Evolutionary conservation across 2,888 invertebrate genomes (phyloP).

Genomic region (Drosophila mimetica): DNA sequence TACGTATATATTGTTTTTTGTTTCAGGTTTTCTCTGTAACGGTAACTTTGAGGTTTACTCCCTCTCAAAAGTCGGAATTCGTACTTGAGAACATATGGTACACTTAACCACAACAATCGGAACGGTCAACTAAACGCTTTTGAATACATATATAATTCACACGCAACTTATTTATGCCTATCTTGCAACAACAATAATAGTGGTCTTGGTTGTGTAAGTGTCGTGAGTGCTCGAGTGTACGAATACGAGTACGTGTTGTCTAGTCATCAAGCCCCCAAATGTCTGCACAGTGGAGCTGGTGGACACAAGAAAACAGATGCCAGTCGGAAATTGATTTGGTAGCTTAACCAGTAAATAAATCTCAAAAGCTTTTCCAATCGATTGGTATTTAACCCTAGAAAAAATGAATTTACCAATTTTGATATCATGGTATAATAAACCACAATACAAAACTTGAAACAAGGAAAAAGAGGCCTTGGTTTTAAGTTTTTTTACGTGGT

Average conservation of each 20-base stretch:
- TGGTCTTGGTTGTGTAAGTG: constrained; percentile 30
- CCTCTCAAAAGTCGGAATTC: constrained; percentile 20
- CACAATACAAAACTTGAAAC: too few species aligned
- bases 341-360: too few species aligned
- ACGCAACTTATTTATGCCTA: constrained; percentile 41
- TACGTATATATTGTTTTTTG: background rate
- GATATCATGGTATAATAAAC: too few species aligned
- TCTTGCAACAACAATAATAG: constrained; percentile 26
- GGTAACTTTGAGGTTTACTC: constrained; percentile 7
- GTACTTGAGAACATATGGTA: constrained; percentile 42
- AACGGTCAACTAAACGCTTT: constrained; percentile 27
- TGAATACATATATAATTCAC: constrained; percentile 40
- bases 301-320: too few species aligned
- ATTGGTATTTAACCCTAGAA: too few species aligned
- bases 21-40: constrained; percentile 16
- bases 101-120: constrained; percentile 19
- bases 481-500: background rate
- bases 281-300: constrained; percentile 25
- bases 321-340: too few species aligned
- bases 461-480: too few species aligned
- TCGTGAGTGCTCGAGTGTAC: constrained; percentile 5
- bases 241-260: constrained; percentile 17
- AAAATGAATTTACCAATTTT: too few species aligned
- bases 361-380: too few species aligned
- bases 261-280: constrained; percentile 43